Evolutionary conservation across 2,888 invertebrate species (phyloP).

Genomic region (Trisateles emortualis): DNA sequence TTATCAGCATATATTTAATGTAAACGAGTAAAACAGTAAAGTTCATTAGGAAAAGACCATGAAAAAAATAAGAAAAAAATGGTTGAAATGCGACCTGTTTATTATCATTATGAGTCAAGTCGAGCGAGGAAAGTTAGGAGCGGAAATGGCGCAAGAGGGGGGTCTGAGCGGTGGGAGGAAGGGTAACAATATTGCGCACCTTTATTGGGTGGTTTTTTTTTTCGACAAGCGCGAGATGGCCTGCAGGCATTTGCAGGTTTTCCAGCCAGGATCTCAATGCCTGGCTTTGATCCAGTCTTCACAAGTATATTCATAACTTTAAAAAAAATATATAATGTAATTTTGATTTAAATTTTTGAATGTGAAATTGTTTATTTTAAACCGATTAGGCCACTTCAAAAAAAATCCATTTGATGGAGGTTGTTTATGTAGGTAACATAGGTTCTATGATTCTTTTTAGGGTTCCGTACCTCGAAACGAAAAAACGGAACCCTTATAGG

Average conservation of each 20-base stretch:
- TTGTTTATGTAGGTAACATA: too few relatives aligned
- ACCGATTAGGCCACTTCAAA: too few relatives aligned
- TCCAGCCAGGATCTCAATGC: constrained; percentile 65
- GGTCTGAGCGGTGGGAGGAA: constrained; percentile 47
- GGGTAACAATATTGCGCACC: constrained; percentile 61
- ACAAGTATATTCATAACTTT: not conserved
- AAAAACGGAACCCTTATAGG: too few relatives aligned
- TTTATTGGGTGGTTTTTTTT: constrained; percentile 66
- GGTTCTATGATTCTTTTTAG: too few relatives aligned
- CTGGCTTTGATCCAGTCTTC: constrained; percentile 29
- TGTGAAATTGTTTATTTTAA: too few relatives aligned
- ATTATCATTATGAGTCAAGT: constrained; percentile 80
- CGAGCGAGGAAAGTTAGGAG: constrained; percentile 73
- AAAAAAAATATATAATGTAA: too few relatives aligned
- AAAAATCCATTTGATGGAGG: too few relatives aligned
- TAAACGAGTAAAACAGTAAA: constrained; percentile 62
- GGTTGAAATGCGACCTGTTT: constrained; percentile 77
- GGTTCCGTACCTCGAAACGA: too few relatives aligned
- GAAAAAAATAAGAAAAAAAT: constrained; percentile 66
- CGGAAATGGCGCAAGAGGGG: constrained; percentile 69
- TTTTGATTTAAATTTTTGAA: too few relatives aligned
- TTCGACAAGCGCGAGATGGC: constrained; percentile 69
- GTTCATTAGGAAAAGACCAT: constrained; percentile 71
- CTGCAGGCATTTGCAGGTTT: constrained; percentile 63
- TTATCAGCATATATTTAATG: constrained; percentile 1